Evolutionary conservation across 2,888 invertebrate genomes (phyloP), one percentile per base, ranked within the genome.

Genomic region (Drosophila paracracens): DNA sequence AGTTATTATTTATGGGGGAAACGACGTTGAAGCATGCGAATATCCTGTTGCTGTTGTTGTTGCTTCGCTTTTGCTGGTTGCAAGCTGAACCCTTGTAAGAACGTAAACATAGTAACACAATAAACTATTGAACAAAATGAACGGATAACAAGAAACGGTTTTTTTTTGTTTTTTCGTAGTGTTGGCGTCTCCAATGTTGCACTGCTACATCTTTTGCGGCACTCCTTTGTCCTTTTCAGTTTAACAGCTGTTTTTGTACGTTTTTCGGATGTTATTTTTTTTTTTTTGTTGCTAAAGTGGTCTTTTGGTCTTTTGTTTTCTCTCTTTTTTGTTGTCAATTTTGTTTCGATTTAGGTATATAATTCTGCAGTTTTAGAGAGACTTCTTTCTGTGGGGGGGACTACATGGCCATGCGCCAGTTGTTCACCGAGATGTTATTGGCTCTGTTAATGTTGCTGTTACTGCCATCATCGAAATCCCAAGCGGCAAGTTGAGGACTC

Each of bases 321-420:
- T 35, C 25, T 64, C 4, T 21, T 8, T 31, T 13, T 11, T 8
- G 16, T 38, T 4, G 11, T 53, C 18, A 4, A 18, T 21, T 46
- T 46, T 10, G 43, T 25, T 36, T 10, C 13, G 11, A 7, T 33
- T n/a, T 16, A 46, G 36, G 7, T 35, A 11, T 40, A 8, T 11
- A 40, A 8, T 29, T 6, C 1, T 52, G 29, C 4, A 21, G 29
- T 48, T 56, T 65, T 46, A 29, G 65, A 64, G 65, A 36, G 38
- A 18, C n/a, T 50, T 27, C n/a, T 18, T 27, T 8, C n/a, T 16
- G 18, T 2, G 51, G 27, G 16, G 16, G 27, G 8, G 51, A 40
- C 62, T 78, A 79, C 79, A 79, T 76, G 48, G 79, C 69, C 79
- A 79, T 79, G 69, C 79, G 79, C 79, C 79, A 79, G 48, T 81